phyloP scores from a whole-genome alignment of 1,140 invertebrate genomes.

The Calosoma granatense region DNA sequence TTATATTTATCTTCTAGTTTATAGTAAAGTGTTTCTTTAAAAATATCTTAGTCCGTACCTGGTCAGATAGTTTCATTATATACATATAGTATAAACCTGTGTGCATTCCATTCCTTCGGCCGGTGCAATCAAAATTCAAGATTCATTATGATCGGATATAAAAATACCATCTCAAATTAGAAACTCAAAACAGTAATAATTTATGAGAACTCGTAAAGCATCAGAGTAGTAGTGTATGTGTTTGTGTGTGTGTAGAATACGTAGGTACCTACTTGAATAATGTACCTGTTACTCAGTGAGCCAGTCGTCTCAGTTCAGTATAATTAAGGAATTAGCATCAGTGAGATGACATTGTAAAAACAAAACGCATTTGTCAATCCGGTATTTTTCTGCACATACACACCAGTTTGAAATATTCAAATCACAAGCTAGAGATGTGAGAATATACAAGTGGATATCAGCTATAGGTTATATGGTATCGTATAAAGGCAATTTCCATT shows the following conservation, averaged over 20 bases:
- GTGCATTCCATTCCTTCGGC: neutral
- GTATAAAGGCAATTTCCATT: neutral
- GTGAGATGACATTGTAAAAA: neutral
- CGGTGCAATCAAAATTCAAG: neutral
- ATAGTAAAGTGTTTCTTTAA: too few species aligned
- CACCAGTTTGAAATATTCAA: neutral
- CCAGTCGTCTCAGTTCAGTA: neutral
- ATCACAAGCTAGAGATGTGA: too few species aligned
- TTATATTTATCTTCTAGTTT: too few species aligned
- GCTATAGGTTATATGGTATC: too few species aligned
- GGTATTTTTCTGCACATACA: neutral
- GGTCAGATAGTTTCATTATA: too few species aligned
- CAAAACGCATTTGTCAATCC: neutral
- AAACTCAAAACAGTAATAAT: neutral
- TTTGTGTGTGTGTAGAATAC: too few species aligned
- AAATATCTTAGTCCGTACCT: neutral
- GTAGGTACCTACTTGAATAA: too few species aligned
- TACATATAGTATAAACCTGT: too few species aligned
- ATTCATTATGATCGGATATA: neutral
- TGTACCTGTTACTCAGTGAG: too few species aligned
- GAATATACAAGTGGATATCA: too few species aligned
- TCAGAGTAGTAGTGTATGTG: too few species aligned
- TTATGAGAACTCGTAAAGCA: neutral
- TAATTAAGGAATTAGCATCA: neutral
- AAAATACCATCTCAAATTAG: neutral